A percentile compares a stretch with the other conserved stretches of the same genome.
Conservation (phyloP, 53 echinoderm and acorn worm species). For the Glandiceps talaboti region DNA sequence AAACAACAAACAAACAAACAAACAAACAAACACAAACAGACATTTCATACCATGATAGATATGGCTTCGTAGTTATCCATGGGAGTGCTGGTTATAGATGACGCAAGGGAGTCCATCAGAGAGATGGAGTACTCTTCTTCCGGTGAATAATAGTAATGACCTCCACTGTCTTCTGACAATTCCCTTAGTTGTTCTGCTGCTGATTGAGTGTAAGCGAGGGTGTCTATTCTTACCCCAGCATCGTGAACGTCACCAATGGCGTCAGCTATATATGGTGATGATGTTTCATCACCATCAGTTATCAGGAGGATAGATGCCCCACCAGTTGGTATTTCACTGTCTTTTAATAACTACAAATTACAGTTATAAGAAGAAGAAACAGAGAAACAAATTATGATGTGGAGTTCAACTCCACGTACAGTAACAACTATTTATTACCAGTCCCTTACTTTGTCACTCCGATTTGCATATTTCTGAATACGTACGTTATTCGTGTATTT, state of each 20-base stretch:
- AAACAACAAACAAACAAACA: too few species aligned
- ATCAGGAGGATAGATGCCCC: constrained; percentile 50
- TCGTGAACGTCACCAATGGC: constrained; percentile 13
- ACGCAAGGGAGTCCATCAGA: neutral
- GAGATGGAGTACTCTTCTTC: neutral
- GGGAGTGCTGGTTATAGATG: neutral
- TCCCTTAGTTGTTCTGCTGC: constrained; percentile 15
- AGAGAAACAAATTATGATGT: too few species aligned
- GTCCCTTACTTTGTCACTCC: too few species aligned
- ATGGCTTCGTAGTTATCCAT: neutral
- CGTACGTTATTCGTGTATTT: too few species aligned
- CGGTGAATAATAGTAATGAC: neutral
- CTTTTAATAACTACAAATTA: constrained; percentile 8
- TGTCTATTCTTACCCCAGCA: constrained; percentile 33
- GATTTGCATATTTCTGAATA: too few species aligned
- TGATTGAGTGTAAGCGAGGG: constrained; percentile 32
- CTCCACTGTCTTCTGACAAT: constrained; percentile 25
- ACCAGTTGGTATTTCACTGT: neutral
- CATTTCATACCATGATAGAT: neutral
- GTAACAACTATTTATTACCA: too few species aligned
- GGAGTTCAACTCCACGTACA: too few species aligned
- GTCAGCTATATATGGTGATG: constrained; percentile 1
- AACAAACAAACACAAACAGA: too few species aligned
- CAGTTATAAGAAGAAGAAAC: too few species aligned
- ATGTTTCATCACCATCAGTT: constrained; percentile 43